Base-by-base conservation (phyloP, 2,113 vertebrate species). In the Pollachius pollachius region DNA sequence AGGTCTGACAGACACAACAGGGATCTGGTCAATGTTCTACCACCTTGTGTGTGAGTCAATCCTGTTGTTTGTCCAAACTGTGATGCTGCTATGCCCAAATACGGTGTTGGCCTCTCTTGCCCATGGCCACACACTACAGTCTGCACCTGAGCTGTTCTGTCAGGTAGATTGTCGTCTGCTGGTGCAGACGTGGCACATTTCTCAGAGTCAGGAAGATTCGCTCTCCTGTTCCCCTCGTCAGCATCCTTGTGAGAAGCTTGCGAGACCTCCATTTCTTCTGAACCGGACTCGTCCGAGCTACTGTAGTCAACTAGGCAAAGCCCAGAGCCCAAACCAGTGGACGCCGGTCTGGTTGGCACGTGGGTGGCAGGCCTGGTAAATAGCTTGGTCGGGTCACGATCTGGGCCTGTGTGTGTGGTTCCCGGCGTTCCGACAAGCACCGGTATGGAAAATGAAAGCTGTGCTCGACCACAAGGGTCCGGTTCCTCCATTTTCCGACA, bases 251-350 rank as follows among this genome's bases (percentile, higher is more conserved):
- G 41, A 65, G 73, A 76, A 72, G 56, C 30, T 5, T 77, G 76
- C 52, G 63, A 63, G 27, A 76, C 79, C 37, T 73, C 75, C 65
- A 80, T 77, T 52, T 87, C 19, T 52, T 88, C 95, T 3, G 76
- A 27, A 54, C 94, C 95, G 0, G 94, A 96, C 65, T 95, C 93
- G 1, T 94, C 95, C 4, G 97, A 97, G 80, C 90, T 93, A 30
- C 91, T 94, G 23, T 99, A 99, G 71, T 94, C 93, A 0, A 96
- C 94, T 18, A 99, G 92, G 2, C 86, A 73, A 18, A 1, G 61
- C 4, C 56, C 34, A 3, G 77, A 58, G 63, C 66, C 21, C 0
- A 3, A 5, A 16, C 18, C 1, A 1, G 25, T 37, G 2, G 1
- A 21, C 34, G 30, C 72, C 19, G 9, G 16, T 25, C 58, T 21